Conservation (phyloP, 2,888 invertebrate genomes). For the Drosophila emarginata region DNA sequence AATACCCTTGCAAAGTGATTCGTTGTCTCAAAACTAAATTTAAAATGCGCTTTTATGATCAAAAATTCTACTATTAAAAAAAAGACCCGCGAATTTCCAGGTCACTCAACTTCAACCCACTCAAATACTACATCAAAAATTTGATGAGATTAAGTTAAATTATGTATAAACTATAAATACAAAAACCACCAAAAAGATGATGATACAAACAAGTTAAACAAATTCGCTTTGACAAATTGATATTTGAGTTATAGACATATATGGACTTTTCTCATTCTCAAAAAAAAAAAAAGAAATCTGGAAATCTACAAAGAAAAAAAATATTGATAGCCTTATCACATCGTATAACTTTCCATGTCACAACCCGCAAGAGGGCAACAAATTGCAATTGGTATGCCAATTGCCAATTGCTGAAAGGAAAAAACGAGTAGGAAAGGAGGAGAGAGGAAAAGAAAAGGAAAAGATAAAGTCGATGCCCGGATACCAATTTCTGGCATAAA, state of each 20-base stretch:
- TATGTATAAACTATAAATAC: conserved; percentile 8
- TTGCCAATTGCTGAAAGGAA: background rate
- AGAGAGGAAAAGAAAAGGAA: conserved; percentile 2
- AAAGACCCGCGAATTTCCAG: background rate
- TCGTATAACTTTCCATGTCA: conserved; percentile 81
- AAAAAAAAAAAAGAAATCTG: too few relatives aligned
- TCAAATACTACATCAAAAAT: background rate
- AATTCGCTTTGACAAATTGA: conserved; percentile 20
- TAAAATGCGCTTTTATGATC: too few relatives aligned
- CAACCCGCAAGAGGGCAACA: conserved; percentile 60
- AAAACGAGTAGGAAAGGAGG: background rate
- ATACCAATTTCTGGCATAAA: conserved; percentile 69
- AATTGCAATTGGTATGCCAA: background rate
- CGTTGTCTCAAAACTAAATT: too few relatives aligned
- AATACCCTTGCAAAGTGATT: too few relatives aligned
- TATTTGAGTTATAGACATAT: conserved; percentile 16
- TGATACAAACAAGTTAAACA: background rate
- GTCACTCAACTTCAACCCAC: conserved; percentile 3
- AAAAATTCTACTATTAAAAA: too few relatives aligned
- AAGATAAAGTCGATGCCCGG: conserved; percentile 10
- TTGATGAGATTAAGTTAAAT: conserved; percentile 4
- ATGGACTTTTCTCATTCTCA: conserved; percentile 26
- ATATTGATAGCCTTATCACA: conserved; percentile 82
- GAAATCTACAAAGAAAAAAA: conserved; percentile 44
- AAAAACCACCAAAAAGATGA: background rate